Conservation (phyloP, 64 coral and sea anemone genomes). For the Catalaphyllia jardinei region DNA sequence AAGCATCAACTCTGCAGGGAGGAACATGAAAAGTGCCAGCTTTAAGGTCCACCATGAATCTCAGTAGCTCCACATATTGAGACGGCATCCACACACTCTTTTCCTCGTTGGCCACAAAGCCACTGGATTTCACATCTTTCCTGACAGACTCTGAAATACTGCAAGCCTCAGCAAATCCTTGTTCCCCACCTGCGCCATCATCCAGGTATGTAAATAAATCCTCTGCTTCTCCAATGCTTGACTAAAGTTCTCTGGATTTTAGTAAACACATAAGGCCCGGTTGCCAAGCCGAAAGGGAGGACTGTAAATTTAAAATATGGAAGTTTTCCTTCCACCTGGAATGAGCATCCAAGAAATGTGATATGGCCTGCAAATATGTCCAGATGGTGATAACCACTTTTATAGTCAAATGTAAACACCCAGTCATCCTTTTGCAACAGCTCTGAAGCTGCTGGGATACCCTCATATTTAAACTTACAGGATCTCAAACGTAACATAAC, state of each 20-base stretch:
- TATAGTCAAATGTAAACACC: conserved; percentile 50
- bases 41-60: too few relatives aligned
- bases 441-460: conserved; percentile 11
- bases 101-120: conserved; percentile 29
- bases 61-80: too few relatives aligned
- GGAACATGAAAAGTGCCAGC: too few relatives aligned
- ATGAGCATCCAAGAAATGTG: conserved; percentile 43
- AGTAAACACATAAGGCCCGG: conserved; percentile 42
- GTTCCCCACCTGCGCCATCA: conserved; percentile 31
- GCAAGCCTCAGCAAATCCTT: background rate
- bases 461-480: conserved; percentile 59
- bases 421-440: conserved; percentile 7
- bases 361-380: conserved; percentile 33
- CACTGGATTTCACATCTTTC: conserved; percentile 4
- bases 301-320: conserved; percentile 45
- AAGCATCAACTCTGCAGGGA: too few relatives aligned
- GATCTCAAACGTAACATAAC: conserved; percentile 46
- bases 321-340: conserved; percentile 18
- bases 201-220: conserved; percentile 60
- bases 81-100: too few relatives aligned
- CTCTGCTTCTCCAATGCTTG: conserved; percentile 40
- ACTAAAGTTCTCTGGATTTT: conserved; percentile 17
- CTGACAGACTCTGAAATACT: background rate
- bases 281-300: conserved; percentile 49
- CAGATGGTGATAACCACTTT: conserved; percentile 41